phyloP scores from a whole-genome alignment of 2,888 invertebrate genomes.

The Criorhina ranunculi region DNA sequence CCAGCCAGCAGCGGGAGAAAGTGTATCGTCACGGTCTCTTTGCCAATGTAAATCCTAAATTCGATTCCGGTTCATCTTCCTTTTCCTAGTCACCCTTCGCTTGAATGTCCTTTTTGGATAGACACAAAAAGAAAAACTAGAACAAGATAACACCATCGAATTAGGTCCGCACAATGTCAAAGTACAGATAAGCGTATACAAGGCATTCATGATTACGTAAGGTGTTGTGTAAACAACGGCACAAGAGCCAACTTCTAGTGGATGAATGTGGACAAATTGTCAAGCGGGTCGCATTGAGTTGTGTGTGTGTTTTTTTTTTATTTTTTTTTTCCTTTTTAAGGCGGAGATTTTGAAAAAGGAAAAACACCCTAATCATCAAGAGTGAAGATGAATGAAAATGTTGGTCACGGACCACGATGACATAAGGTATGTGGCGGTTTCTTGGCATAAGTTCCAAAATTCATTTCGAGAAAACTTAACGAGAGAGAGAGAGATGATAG shows the following conservation, averaged over 20 bases:
- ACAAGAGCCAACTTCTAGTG: conserved; percentile 43
- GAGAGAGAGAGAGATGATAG: neutral
- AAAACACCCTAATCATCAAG: conserved; percentile 16
- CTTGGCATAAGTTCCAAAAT: conserved; percentile 36
- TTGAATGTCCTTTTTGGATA: conserved; percentile 21
- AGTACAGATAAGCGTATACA: conserved; percentile 44
- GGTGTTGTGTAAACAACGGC: conserved; percentile 73
- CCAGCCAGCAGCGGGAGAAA: neutral
- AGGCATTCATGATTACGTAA: conserved; percentile 64
- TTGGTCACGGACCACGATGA: conserved; percentile 32
- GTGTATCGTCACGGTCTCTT: conserved; percentile 12
- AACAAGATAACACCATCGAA: conserved; percentile 50
- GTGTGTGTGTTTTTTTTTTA: conserved; percentile 1
- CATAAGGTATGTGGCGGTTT: conserved; percentile 59
- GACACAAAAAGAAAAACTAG: conserved; percentile 19
- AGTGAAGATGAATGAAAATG: conserved; percentile 63
- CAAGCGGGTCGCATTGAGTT: conserved; percentile 3
- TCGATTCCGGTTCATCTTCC: conserved; percentile 31
- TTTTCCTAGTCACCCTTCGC: conserved; percentile 7
- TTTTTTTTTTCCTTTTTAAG: too few relatives aligned
- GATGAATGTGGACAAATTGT: conserved; percentile 64
- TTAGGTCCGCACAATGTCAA: conserved; percentile 64
- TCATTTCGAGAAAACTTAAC: conserved; percentile 4
- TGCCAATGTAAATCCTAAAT: neutral
- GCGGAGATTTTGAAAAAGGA: conserved; percentile 21